Evolutionary conservation across 2,113 vertebrate genomes (phyloP).

Genomic region (Taurulus bubalis): DNA sequence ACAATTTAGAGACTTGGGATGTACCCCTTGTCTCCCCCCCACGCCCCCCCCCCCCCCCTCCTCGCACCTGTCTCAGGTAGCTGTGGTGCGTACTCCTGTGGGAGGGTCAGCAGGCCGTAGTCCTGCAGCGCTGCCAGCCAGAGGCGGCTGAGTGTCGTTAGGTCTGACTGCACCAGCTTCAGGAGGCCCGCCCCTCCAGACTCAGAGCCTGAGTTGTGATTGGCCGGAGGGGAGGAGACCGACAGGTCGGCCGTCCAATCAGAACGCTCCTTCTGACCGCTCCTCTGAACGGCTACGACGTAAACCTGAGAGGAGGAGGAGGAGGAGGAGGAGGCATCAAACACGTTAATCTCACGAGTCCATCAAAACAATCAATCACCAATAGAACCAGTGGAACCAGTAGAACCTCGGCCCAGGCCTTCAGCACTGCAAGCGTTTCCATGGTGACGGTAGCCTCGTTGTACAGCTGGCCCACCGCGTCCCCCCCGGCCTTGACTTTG

Average conservation of each 20-base stretch:
- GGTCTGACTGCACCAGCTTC: conserved; percentile 88
- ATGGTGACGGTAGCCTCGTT: conserved; percentile 93
- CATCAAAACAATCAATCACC: background rate
- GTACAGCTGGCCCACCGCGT: conserved; percentile 86
- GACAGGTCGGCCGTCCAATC: conserved; percentile 61
- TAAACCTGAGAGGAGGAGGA: conserved; percentile 87
- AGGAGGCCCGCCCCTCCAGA: conserved; percentile 81
- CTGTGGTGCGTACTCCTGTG: conserved; percentile 85
- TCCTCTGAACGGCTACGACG: conserved; percentile 89
- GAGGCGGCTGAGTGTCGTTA: conserved; percentile 89
- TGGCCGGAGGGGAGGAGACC: conserved; percentile 44
- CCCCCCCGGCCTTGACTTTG: conserved; percentile 90
- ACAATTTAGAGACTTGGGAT: too few relatives aligned
- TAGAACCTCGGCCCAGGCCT: conserved; percentile 95
- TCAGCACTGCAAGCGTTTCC: conserved; percentile 93
- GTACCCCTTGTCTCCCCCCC: too few relatives aligned
- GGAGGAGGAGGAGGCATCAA: background rate
- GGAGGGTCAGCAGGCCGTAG: conserved; percentile 89
- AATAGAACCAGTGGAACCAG: background rate
- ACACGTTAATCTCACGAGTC: background rate
- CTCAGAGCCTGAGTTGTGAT: conserved; percentile 66
- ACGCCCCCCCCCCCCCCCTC: conserved; percentile 40
- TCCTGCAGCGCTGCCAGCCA: conserved; percentile 94
- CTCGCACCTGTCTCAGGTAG: conserved; percentile 87
- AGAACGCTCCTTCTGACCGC: conserved; percentile 69